These are phyloP conservation scores for Carettochelys insculpta DNA, from an alignment of 2,113 vertebrate genomes.

Conservation along the genomic window DNA sequence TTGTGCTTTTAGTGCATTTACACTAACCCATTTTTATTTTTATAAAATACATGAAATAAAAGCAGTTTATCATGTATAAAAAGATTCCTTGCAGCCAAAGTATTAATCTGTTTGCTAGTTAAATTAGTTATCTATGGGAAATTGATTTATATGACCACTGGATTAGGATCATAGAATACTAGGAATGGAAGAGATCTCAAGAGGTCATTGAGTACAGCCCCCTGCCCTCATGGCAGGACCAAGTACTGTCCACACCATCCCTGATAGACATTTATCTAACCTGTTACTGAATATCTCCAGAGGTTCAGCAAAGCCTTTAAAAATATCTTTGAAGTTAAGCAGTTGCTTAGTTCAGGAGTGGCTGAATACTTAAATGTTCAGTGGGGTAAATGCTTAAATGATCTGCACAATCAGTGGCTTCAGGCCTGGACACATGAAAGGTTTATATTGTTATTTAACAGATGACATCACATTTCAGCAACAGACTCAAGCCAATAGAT, in stretches of 20 bases:
- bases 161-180: no score
- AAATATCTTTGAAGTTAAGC: conserved; percentile 72
- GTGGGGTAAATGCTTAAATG: conserved; percentile 68
- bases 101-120: background rate
- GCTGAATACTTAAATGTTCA: conserved; percentile 65
- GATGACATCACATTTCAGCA: background rate
- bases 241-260: no score
- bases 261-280: no score
- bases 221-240: no score
- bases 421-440: conserved; percentile 54
- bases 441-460: conserved; percentile 23
- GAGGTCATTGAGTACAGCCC: no score
- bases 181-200: no score
- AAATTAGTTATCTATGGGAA: background rate
- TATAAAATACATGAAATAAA: background rate
- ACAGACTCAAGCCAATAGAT: conserved; percentile 31
- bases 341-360: conserved; percentile 64
- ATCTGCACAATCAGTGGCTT: conserved; percentile 65
- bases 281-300: no score
- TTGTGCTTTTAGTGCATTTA: background rate
- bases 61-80: background rate
- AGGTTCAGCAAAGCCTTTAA: conserved; percentile 70
- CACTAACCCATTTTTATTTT: background rate
- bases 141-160: conserved; percentile 63
- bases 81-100: background rate